Evolutionary conservation across 23 tunicate species (phyloP).

Genomic region (Halocynthia roretzi): DNA sequence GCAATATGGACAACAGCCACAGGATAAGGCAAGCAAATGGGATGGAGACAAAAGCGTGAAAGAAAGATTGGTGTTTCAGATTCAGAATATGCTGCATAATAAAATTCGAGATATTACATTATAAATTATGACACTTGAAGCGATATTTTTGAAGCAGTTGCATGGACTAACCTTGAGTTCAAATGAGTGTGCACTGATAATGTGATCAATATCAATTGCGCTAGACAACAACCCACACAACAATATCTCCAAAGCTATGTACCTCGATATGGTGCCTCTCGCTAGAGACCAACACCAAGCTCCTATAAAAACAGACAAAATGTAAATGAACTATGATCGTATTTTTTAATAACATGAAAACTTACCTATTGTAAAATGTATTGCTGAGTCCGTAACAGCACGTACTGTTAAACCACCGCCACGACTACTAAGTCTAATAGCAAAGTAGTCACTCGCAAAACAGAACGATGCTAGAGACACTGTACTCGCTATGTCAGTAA

Average conservation of each 20-base stretch:
- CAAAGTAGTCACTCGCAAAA: too few species aligned
- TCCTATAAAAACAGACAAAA: constrained; percentile 20
- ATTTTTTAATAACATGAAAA: neutral
- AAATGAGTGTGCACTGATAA: constrained; percentile 45
- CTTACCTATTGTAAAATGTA: constrained; percentile 17
- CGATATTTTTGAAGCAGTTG: neutral
- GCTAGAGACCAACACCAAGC: constrained; percentile 49
- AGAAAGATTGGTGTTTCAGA: constrained; percentile 25
- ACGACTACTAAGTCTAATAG: too few species aligned
- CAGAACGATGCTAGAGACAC: too few species aligned
- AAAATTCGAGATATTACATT: neutral
- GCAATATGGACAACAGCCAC: constrained; percentile 4
- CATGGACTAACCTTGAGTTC: constrained; percentile 28
- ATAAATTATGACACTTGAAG: neutral
- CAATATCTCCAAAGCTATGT: constrained; percentile 16
- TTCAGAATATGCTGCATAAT: constrained; percentile 31
- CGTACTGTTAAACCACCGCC: neutral
- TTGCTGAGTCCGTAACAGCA: neutral
- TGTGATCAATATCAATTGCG: constrained; percentile 58
- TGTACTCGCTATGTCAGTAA: too few species aligned
- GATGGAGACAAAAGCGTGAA: constrained; percentile 32
- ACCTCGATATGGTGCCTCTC: neutral
- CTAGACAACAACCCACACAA: constrained; percentile 44
- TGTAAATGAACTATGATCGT: neutral
- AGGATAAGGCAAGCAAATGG: constrained; percentile 25